These are phyloP conservation scores for Mirounga angustirostris DNA, from an alignment of 2,113 vertebrate species.

Conservation along the genomic window DNA sequence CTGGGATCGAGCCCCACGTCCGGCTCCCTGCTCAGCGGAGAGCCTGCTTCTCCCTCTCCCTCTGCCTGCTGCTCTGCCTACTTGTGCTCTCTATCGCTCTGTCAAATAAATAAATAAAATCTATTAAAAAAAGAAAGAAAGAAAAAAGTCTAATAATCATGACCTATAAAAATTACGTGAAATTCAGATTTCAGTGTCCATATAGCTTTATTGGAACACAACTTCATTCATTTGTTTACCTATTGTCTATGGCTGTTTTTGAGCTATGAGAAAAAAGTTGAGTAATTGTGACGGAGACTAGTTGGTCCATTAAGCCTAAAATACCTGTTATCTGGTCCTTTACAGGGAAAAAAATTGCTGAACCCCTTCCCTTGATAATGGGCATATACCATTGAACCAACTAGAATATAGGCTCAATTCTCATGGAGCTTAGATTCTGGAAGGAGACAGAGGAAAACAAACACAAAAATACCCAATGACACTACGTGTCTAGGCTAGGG, in stretches of 20 bases:
- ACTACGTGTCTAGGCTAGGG: not conserved
- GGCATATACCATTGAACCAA: not conserved
- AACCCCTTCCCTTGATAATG: not conserved
- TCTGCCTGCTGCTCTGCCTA: too few relatives aligned
- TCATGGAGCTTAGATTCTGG: not conserved
- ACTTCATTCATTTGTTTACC: not conserved
- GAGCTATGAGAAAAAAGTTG: not conserved
- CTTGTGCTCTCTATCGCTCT: too few relatives aligned
- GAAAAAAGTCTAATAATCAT: not conserved
- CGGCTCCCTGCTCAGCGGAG: too few relatives aligned
- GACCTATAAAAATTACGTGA: not conserved
- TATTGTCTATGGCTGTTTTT: not conserved
- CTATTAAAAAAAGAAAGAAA: not conserved
- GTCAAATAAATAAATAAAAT: too few relatives aligned
- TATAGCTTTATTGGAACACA: not conserved
- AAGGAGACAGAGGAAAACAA: not conserved
- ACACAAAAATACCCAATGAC: not conserved
- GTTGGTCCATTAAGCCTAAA: not conserved
- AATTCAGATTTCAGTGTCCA: not conserved
- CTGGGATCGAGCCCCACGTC: too few relatives aligned
- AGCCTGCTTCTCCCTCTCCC: too few relatives aligned
- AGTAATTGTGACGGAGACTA: not conserved
- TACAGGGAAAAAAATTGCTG: not conserved
- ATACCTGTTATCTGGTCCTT: not conserved
- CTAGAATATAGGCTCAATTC: not conserved